Percentiles rank a stretch among this genome's conserved stretches.
These are phyloP conservation scores for Listrodromus nycthemerus DNA, from an alignment of 2,888 invertebrate species.

Conservation along the genomic window DNA sequence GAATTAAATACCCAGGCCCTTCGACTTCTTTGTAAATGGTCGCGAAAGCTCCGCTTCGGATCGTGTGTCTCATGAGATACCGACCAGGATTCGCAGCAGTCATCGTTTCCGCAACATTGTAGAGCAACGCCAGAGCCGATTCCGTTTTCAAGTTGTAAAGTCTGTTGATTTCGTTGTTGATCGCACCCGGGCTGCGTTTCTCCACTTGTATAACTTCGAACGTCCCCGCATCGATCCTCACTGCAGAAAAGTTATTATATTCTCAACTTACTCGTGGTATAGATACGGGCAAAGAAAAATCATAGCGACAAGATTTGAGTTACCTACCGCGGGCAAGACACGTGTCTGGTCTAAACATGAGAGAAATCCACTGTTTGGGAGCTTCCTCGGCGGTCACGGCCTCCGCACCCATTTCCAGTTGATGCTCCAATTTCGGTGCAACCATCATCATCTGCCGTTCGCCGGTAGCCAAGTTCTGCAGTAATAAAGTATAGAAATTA, in stretches of 20 bases:
- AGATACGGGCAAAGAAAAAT: no score
- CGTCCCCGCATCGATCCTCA: slow-evolving; percentile 70
- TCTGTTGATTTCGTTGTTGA: slow-evolving; percentile 75
- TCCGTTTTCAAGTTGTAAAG: slow-evolving; percentile 74
- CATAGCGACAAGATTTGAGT: not conserved
- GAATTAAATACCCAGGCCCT: slow-evolving; percentile 61
- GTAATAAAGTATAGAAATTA: slow-evolving; percentile 12
- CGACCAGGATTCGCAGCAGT: slow-evolving; percentile 71
- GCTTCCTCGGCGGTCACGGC: slow-evolving; percentile 76
- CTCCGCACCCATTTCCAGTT: slow-evolving; percentile 75
- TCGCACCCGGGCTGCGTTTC: slow-evolving; percentile 71
- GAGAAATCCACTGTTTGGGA: slow-evolving; percentile 75
- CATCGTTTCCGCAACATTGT: slow-evolving; percentile 74
- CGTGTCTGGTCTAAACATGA: slow-evolving; percentile 73
- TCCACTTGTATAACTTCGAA: slow-evolving; percentile 75
- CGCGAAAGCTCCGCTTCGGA: slow-evolving; percentile 74
- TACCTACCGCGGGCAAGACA: slow-evolving; percentile 73
- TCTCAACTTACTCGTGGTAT: no score
- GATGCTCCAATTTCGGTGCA: slow-evolving; percentile 76
- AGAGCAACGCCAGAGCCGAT: slow-evolving; percentile 70
- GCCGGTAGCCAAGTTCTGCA: slow-evolving; percentile 67
- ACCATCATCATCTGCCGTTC: slow-evolving; percentile 68
- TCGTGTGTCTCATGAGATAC: slow-evolving; percentile 74
- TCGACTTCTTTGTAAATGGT: slow-evolving; percentile 72
- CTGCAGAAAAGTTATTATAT: slow-evolving; percentile 59